Conservation (phyloP, 1,140 invertebrate genomes). For the Aethina tumida region DNA sequence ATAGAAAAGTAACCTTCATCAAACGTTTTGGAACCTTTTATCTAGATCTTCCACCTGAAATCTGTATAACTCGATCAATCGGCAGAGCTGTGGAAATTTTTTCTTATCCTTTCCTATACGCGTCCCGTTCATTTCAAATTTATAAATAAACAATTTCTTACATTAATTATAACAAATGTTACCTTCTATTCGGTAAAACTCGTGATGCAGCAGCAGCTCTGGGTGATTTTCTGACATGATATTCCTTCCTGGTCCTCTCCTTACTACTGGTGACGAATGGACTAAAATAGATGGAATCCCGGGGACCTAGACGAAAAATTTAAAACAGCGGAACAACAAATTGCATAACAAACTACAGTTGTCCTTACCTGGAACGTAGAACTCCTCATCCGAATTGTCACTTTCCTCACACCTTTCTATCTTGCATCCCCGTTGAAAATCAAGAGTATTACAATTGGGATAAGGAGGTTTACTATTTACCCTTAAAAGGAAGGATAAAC, state of each 20-base stretch:
- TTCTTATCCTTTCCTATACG: constrained; percentile 30
- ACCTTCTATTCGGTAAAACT: constrained; percentile 39
- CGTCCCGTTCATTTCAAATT: constrained; percentile 13
- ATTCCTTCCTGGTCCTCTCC: constrained; percentile 24
- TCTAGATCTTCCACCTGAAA: no score
- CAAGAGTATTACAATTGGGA: no score
- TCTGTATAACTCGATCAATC: constrained; percentile 53
- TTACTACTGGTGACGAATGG: constrained; percentile 32
- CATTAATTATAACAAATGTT: constrained; percentile 38
- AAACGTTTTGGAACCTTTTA: no score
- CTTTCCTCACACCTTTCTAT: not conserved
- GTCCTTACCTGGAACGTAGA: no score
- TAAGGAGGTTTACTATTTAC: no score
- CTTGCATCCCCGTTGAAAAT: not conserved
- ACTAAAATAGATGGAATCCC: constrained; percentile 22
- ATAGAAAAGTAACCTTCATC: no score
- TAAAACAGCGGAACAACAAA: no score
- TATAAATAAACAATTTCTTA: not conserved
- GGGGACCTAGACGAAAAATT: not conserved
- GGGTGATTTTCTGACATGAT: constrained; percentile 11
- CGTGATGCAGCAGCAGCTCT: constrained; percentile 16
- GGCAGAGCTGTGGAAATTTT: constrained; percentile 56
- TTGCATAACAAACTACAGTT: no score
- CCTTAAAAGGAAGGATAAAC: no score
- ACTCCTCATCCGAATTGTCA: no score